Conservation (phyloP, 2,797 vertebrate species). For the Cirrhinus mrigala region DNA sequence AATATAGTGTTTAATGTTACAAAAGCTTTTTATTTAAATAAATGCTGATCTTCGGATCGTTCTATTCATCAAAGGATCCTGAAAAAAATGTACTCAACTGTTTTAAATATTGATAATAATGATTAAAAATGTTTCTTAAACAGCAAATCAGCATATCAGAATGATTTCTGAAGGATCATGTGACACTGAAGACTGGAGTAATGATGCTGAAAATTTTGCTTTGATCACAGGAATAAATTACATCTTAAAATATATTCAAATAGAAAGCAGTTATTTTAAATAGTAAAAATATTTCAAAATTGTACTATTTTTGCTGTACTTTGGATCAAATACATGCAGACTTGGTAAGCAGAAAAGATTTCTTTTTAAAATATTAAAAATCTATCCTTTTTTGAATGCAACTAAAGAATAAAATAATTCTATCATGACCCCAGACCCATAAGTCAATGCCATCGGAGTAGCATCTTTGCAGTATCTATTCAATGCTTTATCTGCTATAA, state of each 20-base stretch:
- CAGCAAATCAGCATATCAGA: not conserved
- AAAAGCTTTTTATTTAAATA: too few species aligned
- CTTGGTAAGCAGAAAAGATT: too few species aligned
- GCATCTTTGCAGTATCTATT: not conserved
- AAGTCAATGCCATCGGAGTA: not conserved
- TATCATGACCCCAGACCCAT: not conserved
- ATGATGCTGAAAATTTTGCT: not conserved
- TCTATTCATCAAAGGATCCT: too few species aligned
- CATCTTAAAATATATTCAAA: not conserved
- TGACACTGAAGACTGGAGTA: not conserved
- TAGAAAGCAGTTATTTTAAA: too few species aligned
- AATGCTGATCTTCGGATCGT: too few species aligned
- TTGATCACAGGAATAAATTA: not conserved
- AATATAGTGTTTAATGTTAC: too few species aligned
- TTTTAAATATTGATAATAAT: not conserved
- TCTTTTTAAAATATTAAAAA: too few species aligned
- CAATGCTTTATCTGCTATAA: not conserved
- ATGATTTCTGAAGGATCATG: conserved; percentile 8
- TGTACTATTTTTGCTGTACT: too few species aligned
- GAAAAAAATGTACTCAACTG: not conserved
- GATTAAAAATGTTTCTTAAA: not conserved
- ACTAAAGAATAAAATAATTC: not conserved
- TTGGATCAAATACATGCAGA: too few species aligned
- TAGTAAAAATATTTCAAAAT: too few species aligned
- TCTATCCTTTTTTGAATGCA: not conserved